Evolutionary conservation across 2,113 vertebrate genomes (phyloP).

Genomic region (Chelonoidis abingdonii): DNA sequence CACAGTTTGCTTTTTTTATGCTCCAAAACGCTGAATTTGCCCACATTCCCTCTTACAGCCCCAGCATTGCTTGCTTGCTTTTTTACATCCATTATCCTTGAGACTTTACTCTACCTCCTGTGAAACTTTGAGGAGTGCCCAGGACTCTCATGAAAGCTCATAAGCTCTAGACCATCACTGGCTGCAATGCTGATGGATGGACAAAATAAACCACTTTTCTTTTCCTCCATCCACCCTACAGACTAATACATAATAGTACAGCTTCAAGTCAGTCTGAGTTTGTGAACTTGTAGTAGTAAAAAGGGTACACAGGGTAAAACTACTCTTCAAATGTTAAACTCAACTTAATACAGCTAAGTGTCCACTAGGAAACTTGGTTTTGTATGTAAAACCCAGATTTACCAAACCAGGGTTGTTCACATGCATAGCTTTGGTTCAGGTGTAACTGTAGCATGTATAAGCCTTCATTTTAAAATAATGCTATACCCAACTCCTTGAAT

Average conservation of each 20-base stretch:
- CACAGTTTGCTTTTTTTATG: slow-evolving; percentile 16
- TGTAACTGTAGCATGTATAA: not conserved
- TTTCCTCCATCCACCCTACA: fast-evolving
- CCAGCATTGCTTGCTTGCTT: not conserved
- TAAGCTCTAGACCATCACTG: not conserved
- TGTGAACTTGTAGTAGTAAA: not conserved
- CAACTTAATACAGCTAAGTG: not conserved
- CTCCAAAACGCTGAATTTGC: not conserved
- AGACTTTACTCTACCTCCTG: not conserved
- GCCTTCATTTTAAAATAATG: not conserved
- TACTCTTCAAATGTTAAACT: not conserved
- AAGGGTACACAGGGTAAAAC: not conserved
- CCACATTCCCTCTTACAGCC: not conserved
- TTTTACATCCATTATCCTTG: not conserved
- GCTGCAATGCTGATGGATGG: fast-evolving
- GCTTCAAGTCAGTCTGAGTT: not conserved
- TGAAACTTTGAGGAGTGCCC: not conserved
- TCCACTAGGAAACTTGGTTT: not conserved
- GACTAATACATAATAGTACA: fast-evolving
- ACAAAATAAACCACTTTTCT: not conserved
- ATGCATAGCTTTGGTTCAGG: not conserved
- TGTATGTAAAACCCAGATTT: not conserved
- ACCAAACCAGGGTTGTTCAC: not conserved
- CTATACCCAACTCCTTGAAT: not conserved
- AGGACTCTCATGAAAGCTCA: not conserved